Evolutionary conservation across 1,140 invertebrate species (phyloP).

Genomic region (Drosophila santomea): DNA sequence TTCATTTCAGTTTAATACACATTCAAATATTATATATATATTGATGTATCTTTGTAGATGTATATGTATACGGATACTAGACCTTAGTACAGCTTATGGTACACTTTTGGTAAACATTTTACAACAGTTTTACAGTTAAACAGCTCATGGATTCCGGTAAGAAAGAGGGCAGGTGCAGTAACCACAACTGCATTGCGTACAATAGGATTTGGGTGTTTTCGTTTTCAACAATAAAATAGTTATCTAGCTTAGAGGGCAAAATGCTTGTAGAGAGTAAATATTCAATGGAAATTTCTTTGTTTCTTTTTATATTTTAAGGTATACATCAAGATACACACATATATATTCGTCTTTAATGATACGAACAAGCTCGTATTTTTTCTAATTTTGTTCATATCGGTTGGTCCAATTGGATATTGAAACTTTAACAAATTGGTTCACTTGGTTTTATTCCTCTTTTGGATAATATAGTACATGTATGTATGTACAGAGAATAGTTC

Average conservation of each 20-base stretch:
- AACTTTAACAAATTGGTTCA: constrained; percentile 72
- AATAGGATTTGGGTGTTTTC: constrained; percentile 23
- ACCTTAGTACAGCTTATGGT: constrained; percentile 56
- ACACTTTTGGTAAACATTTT: constrained; percentile 65
- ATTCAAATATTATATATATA: constrained; percentile 63
- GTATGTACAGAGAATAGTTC: constrained; percentile 9
- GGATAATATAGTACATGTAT: constrained; percentile 18
- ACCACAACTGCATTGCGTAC: constrained; percentile 21
- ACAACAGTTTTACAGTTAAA: constrained; percentile 72
- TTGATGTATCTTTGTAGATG: constrained; percentile 48
- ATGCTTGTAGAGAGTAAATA: constrained; percentile 57
- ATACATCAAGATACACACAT: constrained; percentile 46
- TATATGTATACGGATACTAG: constrained; percentile 58
- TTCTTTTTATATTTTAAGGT: constrained; percentile 23
- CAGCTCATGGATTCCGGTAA: constrained; percentile 50
- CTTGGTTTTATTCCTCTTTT: constrained; percentile 41
- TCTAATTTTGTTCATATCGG: constrained; percentile 31
- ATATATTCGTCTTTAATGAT: constrained; percentile 4
- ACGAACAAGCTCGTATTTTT: constrained; percentile 46
- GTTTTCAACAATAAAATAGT: constrained; percentile 64
- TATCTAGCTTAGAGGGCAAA: constrained; percentile 51
- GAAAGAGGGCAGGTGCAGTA: constrained; percentile 32
- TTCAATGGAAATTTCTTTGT: constrained; percentile 54
- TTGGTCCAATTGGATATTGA: constrained; percentile 77
- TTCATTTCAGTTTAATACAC: constrained; percentile 66